Conservation (phyloP, 2,888 invertebrate genomes). For the Lasioglossum zephyrum region DNA sequence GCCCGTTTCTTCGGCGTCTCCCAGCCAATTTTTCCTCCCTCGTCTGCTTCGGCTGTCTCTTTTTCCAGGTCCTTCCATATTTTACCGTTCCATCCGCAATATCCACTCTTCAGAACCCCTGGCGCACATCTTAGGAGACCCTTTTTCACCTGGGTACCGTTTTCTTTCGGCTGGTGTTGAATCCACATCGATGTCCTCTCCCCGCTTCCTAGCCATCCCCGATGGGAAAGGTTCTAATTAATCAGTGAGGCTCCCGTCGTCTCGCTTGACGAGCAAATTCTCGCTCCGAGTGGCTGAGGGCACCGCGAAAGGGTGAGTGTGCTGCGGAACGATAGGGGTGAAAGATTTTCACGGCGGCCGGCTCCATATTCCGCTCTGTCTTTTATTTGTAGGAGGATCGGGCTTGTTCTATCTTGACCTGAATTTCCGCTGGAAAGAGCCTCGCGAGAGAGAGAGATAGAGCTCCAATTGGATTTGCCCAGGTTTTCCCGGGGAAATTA, state of each 20-base stretch:
- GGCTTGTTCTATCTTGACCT: slow-evolving; percentile 13
- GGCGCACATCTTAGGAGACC: slow-evolving; percentile 6
- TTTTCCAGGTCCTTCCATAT: neutral
- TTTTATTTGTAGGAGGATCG: slow-evolving; percentile 9
- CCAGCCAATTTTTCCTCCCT: neutral
- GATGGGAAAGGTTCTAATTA: slow-evolving; percentile 54
- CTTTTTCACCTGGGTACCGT: slow-evolving; percentile 12
- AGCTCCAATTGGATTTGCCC: slow-evolving; percentile 16
- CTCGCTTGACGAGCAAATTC: slow-evolving; percentile 56
- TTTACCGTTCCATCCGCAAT: neutral
- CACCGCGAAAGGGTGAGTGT: slow-evolving; percentile 14
- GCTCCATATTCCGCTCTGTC: slow-evolving; percentile 25
- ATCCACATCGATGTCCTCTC: slow-evolving; percentile 1
- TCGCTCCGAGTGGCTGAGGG: slow-evolving; percentile 25
- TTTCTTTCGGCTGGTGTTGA: slow-evolving; percentile 4
- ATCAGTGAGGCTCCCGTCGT: slow-evolving; percentile 58
- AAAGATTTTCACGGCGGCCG: slow-evolving; percentile 19
- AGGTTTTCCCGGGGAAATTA: neutral
- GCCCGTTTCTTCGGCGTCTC: neutral
- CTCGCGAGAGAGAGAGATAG: neutral
- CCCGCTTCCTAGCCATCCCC: neutral
- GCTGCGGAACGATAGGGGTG: slow-evolving; percentile 18
- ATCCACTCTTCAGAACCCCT: neutral
- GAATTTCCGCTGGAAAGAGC: slow-evolving; percentile 1
- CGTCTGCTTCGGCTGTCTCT: neutral